Conservation (phyloP, 2,113 vertebrate species). For the Sorex fumeus region DNA sequence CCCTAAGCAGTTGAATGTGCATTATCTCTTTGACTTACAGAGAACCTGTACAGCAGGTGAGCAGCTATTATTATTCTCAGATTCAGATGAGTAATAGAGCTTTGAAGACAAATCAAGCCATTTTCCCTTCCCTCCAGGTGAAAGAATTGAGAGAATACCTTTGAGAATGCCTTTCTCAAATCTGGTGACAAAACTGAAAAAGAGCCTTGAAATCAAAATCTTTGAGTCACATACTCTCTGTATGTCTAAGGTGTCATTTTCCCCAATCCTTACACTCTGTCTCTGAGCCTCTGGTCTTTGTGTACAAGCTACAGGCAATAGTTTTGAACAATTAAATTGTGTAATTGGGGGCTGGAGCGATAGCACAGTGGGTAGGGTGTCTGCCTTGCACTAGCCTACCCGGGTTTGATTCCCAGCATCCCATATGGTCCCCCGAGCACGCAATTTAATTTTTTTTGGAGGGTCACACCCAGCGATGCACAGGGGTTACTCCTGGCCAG, state of each 20-base stretch:
- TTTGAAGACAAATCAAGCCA: not conserved
- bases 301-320: not conserved
- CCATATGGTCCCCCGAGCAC: no score
- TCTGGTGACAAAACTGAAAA: not conserved
- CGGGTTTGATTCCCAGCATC: no score
- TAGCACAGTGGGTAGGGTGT: no score
- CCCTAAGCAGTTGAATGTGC: not conserved
- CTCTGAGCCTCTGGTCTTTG: not conserved
- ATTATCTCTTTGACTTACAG: not conserved
- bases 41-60: not conserved
- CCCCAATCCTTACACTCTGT: accelerated
- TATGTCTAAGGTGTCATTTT: not conserved
- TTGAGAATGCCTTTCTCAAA: not conserved
- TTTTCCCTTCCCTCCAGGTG: not conserved
- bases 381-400: no score
- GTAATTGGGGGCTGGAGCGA: no score
- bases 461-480: no score
- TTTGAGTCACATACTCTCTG: not conserved
- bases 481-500: no score
- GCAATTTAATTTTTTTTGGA: no score
- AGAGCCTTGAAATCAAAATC: not conserved
- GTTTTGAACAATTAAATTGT: not conserved
- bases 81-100: not conserved
- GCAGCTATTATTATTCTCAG: not conserved
- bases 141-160: not conserved